These are phyloP conservation scores for Microplitis deprimator DNA, from an alignment of 2,888 invertebrate genomes.

Conservation along the genomic window DNA sequence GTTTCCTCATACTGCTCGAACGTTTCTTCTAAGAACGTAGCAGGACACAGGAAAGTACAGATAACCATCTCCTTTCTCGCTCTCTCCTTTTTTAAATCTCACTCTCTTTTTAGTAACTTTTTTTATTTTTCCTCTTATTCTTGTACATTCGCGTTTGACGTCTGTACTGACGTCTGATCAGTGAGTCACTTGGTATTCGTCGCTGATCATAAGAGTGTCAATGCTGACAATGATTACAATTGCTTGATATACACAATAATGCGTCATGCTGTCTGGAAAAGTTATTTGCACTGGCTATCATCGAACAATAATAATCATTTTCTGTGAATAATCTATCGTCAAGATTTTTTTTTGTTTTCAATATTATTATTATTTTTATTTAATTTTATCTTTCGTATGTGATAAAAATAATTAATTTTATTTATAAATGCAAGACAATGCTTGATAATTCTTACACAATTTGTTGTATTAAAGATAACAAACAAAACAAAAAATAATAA, in stretches of 20 bases:
- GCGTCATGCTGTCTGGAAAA: constrained; percentile 20
- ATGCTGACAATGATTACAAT: constrained; percentile 42
- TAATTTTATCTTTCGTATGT: background rate
- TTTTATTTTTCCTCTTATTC: constrained; percentile 10
- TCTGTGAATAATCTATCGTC: background rate
- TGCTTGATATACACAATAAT: constrained; percentile 15
- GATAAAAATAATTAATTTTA: background rate
- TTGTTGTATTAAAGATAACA: constrained; percentile 35
- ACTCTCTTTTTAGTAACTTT: constrained; percentile 34
- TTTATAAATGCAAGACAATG: background rate
- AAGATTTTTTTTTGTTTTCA: background rate
- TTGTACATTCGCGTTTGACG: constrained; percentile 9
- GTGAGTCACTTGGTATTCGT: constrained; percentile 49
- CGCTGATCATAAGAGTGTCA: constrained; percentile 31
- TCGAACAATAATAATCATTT: background rate
- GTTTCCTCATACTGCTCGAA: constrained; percentile 69
- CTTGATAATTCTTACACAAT: constrained; percentile 1
- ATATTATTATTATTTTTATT: background rate
- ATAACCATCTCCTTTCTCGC: constrained; percentile 61
- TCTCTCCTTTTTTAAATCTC: constrained; percentile 39
- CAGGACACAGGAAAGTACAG: constrained; percentile 70
- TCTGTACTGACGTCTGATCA: background rate
- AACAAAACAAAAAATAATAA: constrained; percentile 39
- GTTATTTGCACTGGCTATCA: constrained; percentile 23
- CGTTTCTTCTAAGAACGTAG: constrained; percentile 69